phyloP scores from a whole-genome alignment of 2,113 vertebrate species.

The Toxostoma redivivum region DNA sequence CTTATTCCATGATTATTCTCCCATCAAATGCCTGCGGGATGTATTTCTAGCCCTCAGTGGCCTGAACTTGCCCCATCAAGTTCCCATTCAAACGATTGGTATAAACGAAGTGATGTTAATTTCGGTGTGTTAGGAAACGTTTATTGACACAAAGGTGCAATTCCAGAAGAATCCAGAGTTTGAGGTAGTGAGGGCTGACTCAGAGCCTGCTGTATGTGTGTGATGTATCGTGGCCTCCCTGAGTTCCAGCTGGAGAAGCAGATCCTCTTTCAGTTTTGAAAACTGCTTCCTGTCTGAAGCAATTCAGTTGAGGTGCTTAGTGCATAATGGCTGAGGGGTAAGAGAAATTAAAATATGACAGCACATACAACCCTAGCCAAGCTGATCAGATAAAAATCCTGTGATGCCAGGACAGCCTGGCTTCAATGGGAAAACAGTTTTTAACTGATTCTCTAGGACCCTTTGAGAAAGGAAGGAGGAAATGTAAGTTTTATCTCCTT shows the following conservation, averaged over 20 bases:
- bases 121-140: neutral
- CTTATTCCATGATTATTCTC: neutral
- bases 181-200: neutral
- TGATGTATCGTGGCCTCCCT: neutral
- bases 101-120: neutral
- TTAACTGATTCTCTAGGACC: neutral
- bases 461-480: neutral
- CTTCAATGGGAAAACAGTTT: neutral
- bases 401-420: neutral
- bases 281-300: slow-evolving; percentile 3
- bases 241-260: neutral
- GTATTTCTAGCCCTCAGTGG: neutral
- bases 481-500: neutral
- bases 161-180: neutral
- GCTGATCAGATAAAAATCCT: neutral
- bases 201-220: neutral
- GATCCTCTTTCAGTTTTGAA: slow-evolving; percentile 23
- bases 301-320: neutral
- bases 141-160: neutral
- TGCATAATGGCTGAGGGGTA: neutral
- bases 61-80: neutral
- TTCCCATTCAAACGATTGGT: neutral
- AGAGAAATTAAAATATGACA: neutral
- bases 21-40: neutral
- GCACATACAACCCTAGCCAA: neutral